Evolutionary conservation across 2,797 vertebrate species (phyloP), one percentile per base, ranked within the genome.

Genomic region (Phylloscopus collybita): DNA sequence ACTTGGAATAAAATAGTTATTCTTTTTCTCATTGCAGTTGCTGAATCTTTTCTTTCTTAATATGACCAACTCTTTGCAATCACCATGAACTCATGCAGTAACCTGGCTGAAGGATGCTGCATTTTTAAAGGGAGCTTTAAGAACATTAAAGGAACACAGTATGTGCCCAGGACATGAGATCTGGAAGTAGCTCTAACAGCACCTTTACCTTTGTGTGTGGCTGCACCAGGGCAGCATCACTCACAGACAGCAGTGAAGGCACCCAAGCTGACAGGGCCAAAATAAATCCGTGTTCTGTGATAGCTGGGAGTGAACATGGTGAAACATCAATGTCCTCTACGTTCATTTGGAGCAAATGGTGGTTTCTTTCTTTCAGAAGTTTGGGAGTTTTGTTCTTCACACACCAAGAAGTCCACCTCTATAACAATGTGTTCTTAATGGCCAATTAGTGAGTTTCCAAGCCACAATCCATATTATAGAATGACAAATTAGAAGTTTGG

Each of bases 371-470:
- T 85, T 90, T 60, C 70, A 88, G 61, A 86, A 26, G 21, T 92
- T 93, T 36, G 54, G 44, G 86, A 45, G 5, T 34, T 94, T 91
- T 90, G 50, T 64, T 96, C 82, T 80, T 53, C 62, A 45, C 21
- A 30, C 49, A 59, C 62, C 14, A 47, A 53, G 86, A 95, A 78
- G 54, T 21, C 32, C 85, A 61, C 76, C 47, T 94, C 85, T 83
- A 34, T 56, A 91, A 93, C 81, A 94, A 7, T 79, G 64, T 85
- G 29, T 27, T 86, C 85, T 86, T 95, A 92, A 79, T 86, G 59
- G 93, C 84, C 80, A 76, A 61, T 96, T 94, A 94, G 36, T 25
- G 21, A 47, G 72, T 83, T 90, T 76, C 62, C 54, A 85, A 92
- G 67, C 51, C 51, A 78, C 73, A 92, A 27, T 86, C 53, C n/a